Evolutionary conservation across 2,888 invertebrate species (phyloP), one percentile per base, ranked within the genome.

Genomic region (Thalpophila matura): DNA sequence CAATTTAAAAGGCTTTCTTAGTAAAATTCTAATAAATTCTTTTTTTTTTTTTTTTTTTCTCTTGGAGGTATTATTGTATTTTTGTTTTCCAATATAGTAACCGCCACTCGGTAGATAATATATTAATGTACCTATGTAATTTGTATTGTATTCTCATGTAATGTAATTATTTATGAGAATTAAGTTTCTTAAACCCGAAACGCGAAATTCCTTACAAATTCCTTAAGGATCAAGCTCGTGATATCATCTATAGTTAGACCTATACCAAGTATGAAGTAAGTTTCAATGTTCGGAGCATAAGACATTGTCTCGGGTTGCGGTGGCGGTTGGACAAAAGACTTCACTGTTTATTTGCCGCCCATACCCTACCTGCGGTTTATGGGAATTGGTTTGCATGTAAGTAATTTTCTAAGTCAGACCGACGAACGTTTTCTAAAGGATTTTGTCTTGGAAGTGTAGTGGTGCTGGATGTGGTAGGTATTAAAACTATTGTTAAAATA

Each of bases 361-460:
- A 88, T 88, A 87, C 89, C 86, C 79, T 79, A 82, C 86, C 90
- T 94, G 94, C 89, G 94, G 94, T 95, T 82, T 87, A 81, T 67
- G 86, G 82, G 86, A 89, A 94, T 93, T 93, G 91, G 70, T 91
- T 82, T 90, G 87, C 91, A 87, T 94, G 93, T 93, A 93, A 91
- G 92, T 93, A 91, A 94, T 94, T 92, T 93, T 93, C 94, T 93
- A 94, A 93, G 84, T 84, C 86, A 77, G 83, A 84, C 87, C 87
- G 81, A 84, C 81, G 87, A 88, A 86, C 84, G 80, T 89, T 89
- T 88, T 88, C 89, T 87, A 80, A 86, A 86, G 85, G 88, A 86
- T 86, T 83, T 67, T 62, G 29, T 26, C 27, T 38, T 33, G 31
- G 76, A 81, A 65, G 20, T 22, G 55, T 63, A 62, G 18, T 46